Evolutionary conservation across 1,140 invertebrate genomes (phyloP), one percentile per base, ranked within the genome.

Genomic region (Drosophila malerkotliana): DNA sequence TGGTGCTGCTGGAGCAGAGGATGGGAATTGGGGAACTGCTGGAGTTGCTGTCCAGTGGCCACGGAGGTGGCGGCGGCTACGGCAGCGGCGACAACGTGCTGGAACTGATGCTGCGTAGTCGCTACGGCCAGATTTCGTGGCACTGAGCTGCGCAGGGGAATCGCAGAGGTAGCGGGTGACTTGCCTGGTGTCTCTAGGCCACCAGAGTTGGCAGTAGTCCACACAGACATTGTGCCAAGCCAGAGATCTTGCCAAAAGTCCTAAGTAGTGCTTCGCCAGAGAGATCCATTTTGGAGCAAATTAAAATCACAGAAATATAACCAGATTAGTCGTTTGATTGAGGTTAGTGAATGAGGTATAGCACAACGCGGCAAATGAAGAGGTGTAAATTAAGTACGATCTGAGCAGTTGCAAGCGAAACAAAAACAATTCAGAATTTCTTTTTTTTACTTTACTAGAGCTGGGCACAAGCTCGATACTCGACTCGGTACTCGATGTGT

Each of bases 181-280:
- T 69, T 61, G 30, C 28, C n/a, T 15, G 79, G 79, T 58, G 91
- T 61, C 57, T 92, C 92, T 84, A 93, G 79, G 80, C 92, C 92
- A 56, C 91, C 85, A 18, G 92, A 62, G 59, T 87, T 76, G 12
- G 71, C 75, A 60, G 92, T 92, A 62, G 91, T 92, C 92, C 92
- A 93, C 53, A 93, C 91, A 74, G 92, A 93, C 92, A 93, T 93
- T 72, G 80, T 73, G 67, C 18, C 34, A 39, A 52, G 47, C 47
- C 58, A 18, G 24, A 26, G 47, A 15, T 41, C 61, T 39, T 18
- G 41, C 41, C 41, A 44, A 14, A 7, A 44, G 8, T 45, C 62
- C 45, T 74, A 51, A 74, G 53, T 57, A 74, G 10, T 74, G 56
- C 59, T 61, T 63, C 56, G 44, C 37, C 34, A 34, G 39, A 41